These are phyloP conservation scores for Abscondita cerata DNA, from an alignment of 2,888 invertebrate genomes.

Conservation along the genomic window DNA sequence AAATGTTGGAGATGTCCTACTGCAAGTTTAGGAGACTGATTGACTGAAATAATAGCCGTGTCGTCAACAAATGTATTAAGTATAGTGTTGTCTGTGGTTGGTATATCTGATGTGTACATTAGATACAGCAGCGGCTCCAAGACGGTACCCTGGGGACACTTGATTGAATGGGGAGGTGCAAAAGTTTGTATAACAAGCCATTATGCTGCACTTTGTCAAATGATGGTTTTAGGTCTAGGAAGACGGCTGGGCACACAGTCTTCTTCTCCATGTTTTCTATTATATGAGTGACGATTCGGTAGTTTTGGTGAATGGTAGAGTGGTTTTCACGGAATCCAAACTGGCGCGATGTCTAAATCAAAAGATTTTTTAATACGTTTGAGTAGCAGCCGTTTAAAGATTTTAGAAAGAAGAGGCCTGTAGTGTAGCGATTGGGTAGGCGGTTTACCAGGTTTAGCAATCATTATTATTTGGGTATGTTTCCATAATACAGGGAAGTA, in stretches of 20 bases:
- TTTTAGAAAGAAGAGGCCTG: neutral
- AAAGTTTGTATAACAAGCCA: neutral
- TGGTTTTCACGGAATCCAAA: neutral
- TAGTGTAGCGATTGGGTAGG: no score
- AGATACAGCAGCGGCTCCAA: neutral
- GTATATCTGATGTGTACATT: neutral
- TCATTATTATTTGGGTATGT: no score
- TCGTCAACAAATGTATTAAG: no score
- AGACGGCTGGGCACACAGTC: neutral
- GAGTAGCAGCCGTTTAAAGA: slow-evolving; percentile 7
- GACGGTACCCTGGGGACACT: no score
- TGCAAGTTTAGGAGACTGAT: no score
- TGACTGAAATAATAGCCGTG: no score
- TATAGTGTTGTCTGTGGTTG: no score
- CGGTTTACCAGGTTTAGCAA: no score
- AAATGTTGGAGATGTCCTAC: no score
- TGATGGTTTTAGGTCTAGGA: no score
- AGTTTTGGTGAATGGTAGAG: neutral
- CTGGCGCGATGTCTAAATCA: neutral
- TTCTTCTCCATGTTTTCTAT: neutral
- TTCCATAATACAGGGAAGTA: no score
- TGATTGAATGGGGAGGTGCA: no score
- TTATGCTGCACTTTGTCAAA: slow-evolving; percentile 5
- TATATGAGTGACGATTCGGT: slow-evolving; percentile 6
- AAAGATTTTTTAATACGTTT: neutral